A percentile compares a stretch with the other conserved stretches of the same genome.
Conservation (phyloP, 1,140 invertebrate genomes). For the Lordiphosa stackelbergi region DNA sequence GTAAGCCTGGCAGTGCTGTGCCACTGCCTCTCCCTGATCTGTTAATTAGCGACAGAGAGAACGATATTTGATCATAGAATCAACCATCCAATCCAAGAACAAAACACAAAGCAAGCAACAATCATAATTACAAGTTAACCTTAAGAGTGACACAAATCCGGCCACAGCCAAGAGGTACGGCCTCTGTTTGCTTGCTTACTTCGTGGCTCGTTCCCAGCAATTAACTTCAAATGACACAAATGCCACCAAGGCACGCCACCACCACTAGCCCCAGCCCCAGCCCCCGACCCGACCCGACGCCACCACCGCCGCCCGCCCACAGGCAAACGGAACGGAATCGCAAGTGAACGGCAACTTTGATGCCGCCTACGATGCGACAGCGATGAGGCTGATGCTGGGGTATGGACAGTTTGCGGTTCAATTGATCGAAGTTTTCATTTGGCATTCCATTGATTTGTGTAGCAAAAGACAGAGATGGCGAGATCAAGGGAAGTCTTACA, state of each 20-base stretch:
- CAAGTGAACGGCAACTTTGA: slow-evolving; percentile 74
- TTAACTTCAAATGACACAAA: slow-evolving; percentile 76
- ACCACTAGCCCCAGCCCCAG: slow-evolving; percentile 8
- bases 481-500: slow-evolving; percentile 43
- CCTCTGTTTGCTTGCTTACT: slow-evolving; percentile 28
- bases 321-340: slow-evolving; percentile 45
- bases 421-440: slow-evolving; percentile 61
- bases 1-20: neutral
- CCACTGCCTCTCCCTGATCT: slow-evolving; percentile 5
- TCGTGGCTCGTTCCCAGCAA: slow-evolving; percentile 68
- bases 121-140: slow-evolving; percentile 74
- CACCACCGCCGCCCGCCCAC: slow-evolving; percentile 49
- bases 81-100: slow-evolving; percentile 24
- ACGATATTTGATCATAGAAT: neutral
- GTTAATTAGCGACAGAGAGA: slow-evolving; percentile 6
- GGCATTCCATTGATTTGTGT: slow-evolving; percentile 59
- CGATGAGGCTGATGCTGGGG: slow-evolving; percentile 24
- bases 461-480: slow-evolving; percentile 8
- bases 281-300: slow-evolving; percentile 19
- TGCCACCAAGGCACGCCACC: slow-evolving; percentile 69
- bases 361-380: slow-evolving; percentile 63
- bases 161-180: slow-evolving; percentile 35
- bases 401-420: slow-evolving; percentile 60
- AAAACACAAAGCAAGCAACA: slow-evolving; percentile 37
- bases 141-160: slow-evolving; percentile 75